Conservation (phyloP, 2,113 vertebrate genomes). For the Paratilapia polleni region DNA sequence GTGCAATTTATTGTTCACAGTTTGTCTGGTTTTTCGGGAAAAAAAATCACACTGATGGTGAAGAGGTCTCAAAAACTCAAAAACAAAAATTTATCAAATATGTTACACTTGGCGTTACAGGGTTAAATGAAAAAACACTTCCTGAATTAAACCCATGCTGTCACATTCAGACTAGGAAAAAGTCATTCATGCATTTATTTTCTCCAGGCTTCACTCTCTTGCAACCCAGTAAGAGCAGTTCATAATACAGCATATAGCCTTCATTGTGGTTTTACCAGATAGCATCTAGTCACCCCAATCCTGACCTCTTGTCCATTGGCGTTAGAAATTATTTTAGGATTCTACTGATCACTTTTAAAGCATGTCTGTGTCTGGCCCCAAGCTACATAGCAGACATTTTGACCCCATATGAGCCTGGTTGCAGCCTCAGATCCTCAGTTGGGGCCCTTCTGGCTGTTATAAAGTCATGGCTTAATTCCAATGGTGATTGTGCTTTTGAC, state of each 20-base stretch:
- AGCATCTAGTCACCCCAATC: neutral
- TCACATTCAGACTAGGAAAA: neutral
- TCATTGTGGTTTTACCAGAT: neutral
- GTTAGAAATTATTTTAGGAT: neutral
- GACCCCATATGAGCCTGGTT: neutral
- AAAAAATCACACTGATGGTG: too few relatives aligned
- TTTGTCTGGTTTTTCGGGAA: too few relatives aligned
- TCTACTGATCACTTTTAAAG: neutral
- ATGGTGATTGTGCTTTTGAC: neutral
- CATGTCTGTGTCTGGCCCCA: neutral
- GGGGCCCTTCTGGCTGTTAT: neutral
- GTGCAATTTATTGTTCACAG: too few relatives aligned
- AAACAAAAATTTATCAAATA: too few relatives aligned
- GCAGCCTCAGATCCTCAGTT: neutral
- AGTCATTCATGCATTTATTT: neutral
- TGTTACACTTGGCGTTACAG: too few relatives aligned
- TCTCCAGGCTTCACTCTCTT: neutral
- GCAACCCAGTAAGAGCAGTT: neutral
- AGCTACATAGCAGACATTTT: neutral
- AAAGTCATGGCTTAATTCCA: neutral
- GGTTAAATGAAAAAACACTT: neutral
- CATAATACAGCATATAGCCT: neutral
- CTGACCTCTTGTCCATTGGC: neutral
- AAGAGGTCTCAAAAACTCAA: too few relatives aligned
- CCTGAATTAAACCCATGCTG: too few relatives aligned